These are phyloP conservation scores for Argyresthia albistria DNA, from an alignment of 2,888 invertebrate species.

Conservation along the genomic window DNA sequence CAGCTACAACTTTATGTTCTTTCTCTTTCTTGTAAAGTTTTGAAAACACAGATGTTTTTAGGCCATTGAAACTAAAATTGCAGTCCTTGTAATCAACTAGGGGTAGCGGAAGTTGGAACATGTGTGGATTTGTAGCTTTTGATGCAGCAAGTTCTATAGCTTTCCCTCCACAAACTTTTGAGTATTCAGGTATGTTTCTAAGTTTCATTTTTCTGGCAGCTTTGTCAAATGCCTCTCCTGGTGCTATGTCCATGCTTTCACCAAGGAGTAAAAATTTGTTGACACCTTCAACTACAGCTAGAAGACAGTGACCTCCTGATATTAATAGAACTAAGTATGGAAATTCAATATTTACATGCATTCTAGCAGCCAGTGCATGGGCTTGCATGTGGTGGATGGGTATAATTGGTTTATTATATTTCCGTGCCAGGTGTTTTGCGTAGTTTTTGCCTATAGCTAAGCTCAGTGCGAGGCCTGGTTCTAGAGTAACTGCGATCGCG, in stretches of 20 bases:
- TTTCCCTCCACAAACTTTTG: conserved; percentile 84
- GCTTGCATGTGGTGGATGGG: conserved; percentile 99
- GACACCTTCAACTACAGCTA: conserved; percentile 82
- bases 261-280: conserved; percentile 87
- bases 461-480: conserved; percentile 87
- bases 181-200: conserved; percentile 82
- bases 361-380: conserved; percentile 92
- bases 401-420: conserved; percentile 85
- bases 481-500: conserved; percentile 91
- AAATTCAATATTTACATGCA: conserved; percentile 80
- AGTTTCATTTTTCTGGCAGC: conserved; percentile 89
- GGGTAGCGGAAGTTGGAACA: conserved; percentile 78
- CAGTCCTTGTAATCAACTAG: conserved; percentile 81
- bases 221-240: conserved; percentile 96
- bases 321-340: conserved; percentile 92
- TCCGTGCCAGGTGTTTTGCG: conserved; percentile 82
- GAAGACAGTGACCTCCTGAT: conserved; percentile 94
- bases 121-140: conserved; percentile 75
- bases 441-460: conserved; percentile 86
- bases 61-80: conserved; percentile 92
- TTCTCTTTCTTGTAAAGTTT: conserved; percentile 68
- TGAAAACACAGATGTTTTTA: conserved; percentile 76
- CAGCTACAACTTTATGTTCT: conserved; percentile 71
- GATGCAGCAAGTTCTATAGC: conserved; percentile 88
- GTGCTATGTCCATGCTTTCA: conserved; percentile 85